Base-by-base conservation (phyloP, 2,888 invertebrate genomes). In the Phrixothrix hirtus region DNA sequence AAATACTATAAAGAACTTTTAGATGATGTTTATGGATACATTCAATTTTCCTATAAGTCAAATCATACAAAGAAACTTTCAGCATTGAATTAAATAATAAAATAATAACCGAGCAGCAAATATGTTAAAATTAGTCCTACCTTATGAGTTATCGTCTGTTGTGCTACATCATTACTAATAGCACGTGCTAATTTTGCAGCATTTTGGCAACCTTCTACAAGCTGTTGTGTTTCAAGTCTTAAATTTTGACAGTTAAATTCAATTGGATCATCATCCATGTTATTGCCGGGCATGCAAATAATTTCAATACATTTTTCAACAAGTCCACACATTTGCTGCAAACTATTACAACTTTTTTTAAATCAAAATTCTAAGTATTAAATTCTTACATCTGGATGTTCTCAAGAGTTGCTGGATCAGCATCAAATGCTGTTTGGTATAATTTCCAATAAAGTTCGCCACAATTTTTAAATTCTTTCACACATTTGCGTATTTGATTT, bases 361-460 rank as follows among this genome's bases (percentile, higher is more conserved):
- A 16, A 32, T 11, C 10, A 10, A 4, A 4, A 16, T n/a, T 4
- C n/a, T n/a, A n/a, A n/a, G n/a, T n/a, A n/a, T n/a, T n/a, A n/a
- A n/a, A 29, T 13, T 72, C 75, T 77, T 78, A 83, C 81, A 86
- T 79, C 75, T 86, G 84, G 55, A 90, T 81, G 66, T 88, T 88
- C 59, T 85, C 83, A 31, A 92, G 73, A 0, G 91, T 88, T 1
- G 84, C 81, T 3, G 87, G 85, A 77, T 93, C 92, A 1, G 92
- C 91, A 78, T 92, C 92, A 71, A 93, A 92, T 1, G 89, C 88
- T 1, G 88, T 86, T 72, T 89, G 88, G 72, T 91, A 91, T 2
- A 93, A 77, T 51, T 85, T 85, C 66, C 87, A 85, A 66, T 89
- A 90, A 50, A 84, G 80, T 39, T 88, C 87, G 30, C 87, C 86